Percentiles rank a stretch among this genome's conserved stretches.
phyloP scores from a whole-genome alignment of 2,888 invertebrate species.

The Phanerotoma sp. region DNA sequence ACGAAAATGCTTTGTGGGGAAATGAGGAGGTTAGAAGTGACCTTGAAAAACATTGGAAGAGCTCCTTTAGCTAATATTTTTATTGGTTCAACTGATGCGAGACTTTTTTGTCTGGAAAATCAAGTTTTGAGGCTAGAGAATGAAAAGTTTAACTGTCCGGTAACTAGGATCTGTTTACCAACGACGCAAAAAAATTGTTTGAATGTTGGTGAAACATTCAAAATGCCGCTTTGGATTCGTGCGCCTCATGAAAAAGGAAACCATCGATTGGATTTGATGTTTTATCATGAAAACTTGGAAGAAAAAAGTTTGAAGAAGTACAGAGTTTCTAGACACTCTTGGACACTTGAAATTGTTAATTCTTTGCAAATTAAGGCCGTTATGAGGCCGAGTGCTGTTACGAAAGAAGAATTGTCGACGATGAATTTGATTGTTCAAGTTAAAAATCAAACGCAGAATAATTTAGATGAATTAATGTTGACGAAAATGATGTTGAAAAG shows the following conservation, averaged over 20 bases:
- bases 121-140: conserved; percentile 20
- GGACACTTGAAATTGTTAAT: conserved; percentile 66
- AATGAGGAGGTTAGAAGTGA: conserved; percentile 68
- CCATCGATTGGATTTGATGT: conserved; percentile 67
- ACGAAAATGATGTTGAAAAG: conserved; percentile 65
- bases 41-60: conserved; percentile 70
- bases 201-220: conserved; percentile 60
- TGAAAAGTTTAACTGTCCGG: conserved; percentile 52
- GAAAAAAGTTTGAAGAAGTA: conserved; percentile 57
- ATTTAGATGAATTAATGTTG: conserved; percentile 62
- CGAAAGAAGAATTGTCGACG: conserved; percentile 56
- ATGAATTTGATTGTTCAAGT: conserved; percentile 69
- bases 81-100: conserved; percentile 71
- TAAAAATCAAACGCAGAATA: conserved; percentile 68
- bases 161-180: conserved; percentile 56
- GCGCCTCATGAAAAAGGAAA: conserved; percentile 68
- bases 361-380: conserved; percentile 63
- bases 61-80: conserved; percentile 65
- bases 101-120: conserved; percentile 63
- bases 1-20: conserved; percentile 73
- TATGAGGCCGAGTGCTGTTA: conserved; percentile 60
- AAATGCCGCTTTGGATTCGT: conserved; percentile 67
- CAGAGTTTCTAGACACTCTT: conserved; percentile 66
- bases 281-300: conserved; percentile 69
- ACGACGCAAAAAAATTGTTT: conserved; percentile 56